Conservation (phyloP, 2,113 vertebrate species). For the Podilymbus podiceps region DNA sequence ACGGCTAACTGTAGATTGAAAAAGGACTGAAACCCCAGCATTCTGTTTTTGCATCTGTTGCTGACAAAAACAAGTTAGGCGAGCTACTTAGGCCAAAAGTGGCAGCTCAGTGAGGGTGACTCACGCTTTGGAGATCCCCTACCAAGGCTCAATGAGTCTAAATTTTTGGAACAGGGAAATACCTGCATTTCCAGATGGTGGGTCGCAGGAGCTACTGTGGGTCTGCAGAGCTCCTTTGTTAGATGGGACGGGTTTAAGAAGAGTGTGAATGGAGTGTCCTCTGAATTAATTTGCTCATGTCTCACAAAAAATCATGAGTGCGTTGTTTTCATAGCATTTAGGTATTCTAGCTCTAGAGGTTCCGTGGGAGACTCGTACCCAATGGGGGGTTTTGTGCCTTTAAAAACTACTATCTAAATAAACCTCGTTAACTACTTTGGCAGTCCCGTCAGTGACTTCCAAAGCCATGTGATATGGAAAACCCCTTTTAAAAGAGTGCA, state of each 20-base stretch:
- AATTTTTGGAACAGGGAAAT: background rate
- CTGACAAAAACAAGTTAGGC: background rate
- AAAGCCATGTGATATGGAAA: background rate
- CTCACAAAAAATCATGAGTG: background rate
- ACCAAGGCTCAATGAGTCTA: background rate
- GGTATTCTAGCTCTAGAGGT: background rate
- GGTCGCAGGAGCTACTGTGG: background rate
- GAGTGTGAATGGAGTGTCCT: background rate
- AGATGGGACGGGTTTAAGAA: accelerated
- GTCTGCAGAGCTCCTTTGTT: background rate
- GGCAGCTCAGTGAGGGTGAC: background rate
- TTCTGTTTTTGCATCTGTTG: background rate
- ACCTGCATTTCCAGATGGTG: background rate
- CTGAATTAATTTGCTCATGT: background rate
- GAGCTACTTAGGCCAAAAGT: background rate
- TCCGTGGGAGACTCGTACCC: background rate
- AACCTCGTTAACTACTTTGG: background rate
- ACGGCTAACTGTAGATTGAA: background rate
- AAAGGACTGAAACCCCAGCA: background rate
- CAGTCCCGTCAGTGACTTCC: background rate
- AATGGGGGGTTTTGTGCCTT: background rate
- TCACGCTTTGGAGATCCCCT: background rate
- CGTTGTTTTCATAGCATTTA: background rate
- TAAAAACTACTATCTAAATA: background rate
- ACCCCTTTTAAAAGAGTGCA: background rate